phyloP scores from a whole-genome alignment of 2,888 invertebrate species.

The Chromoteleia sp. region DNA sequence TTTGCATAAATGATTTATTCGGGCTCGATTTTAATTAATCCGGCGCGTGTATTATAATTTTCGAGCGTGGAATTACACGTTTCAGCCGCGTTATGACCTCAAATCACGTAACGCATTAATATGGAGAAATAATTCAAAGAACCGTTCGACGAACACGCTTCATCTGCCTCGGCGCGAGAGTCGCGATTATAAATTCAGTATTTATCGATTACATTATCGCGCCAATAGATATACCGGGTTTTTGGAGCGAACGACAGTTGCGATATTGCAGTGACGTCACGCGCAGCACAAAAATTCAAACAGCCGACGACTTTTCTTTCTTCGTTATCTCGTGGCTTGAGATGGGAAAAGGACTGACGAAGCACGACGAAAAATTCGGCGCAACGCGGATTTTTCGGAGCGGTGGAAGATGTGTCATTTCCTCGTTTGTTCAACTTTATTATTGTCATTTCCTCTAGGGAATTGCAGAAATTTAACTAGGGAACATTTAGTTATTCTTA shows the following conservation, averaged over 20 bases:
- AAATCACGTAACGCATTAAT: conserved; percentile 60
- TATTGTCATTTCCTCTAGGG: no score
- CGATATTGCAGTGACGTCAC: conserved; percentile 7
- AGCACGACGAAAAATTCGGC: no score
- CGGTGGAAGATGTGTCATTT: no score
- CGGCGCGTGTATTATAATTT: conserved; percentile 53
- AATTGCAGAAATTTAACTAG: no score
- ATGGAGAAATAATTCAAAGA: conserved; percentile 61
- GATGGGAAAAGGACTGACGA: no score
- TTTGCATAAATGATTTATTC: conserved; percentile 51
- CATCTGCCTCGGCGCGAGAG: conserved; percentile 34
- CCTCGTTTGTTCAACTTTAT: no score
- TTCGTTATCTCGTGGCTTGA: no score
- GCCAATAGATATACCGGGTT: conserved; percentile 10
- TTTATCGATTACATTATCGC: conserved; percentile 50
- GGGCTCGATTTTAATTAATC: conserved; percentile 49
- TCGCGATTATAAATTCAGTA: conserved; percentile 54
- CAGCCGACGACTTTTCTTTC: no score
- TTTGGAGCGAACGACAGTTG: conserved; percentile 20
- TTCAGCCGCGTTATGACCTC: conserved; percentile 46
- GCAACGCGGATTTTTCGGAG: no score
- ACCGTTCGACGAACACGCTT: conserved; percentile 59
- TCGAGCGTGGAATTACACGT: conserved; percentile 50
- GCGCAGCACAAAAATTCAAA: no score
- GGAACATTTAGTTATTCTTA: no score